Evolutionary conservation across 2,113 vertebrate genomes (phyloP), one percentile per base, ranked within the genome.

Genomic region (Erythrocercus mccallii): DNA sequence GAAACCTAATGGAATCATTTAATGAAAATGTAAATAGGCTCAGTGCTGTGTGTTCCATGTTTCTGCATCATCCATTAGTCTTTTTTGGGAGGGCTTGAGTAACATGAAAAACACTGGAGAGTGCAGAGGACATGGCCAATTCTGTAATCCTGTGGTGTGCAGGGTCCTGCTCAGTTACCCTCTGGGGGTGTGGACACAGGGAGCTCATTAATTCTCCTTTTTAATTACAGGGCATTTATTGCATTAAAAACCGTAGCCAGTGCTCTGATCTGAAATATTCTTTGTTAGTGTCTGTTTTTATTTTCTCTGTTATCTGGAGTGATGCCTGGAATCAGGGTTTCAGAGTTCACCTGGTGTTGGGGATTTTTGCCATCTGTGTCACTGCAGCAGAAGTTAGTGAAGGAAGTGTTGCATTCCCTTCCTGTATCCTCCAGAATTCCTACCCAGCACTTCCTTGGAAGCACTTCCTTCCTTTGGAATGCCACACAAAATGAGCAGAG

Each of bases 21-120:
- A 96, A 83, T 95, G 89, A 50, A 86, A 86, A 81, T 92, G 58
- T 93, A 88, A 93, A 91, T 79, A 73, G 40, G 54, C 50, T 92
- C 78, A 88, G 62, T 81, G 37, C 37, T 57, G 37, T 37, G 48
- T 40, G 33, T 66, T 83, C 38, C 15, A 7, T 81, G 61, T 60
- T 77, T 69, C 76, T 74, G 48, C 40, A 61, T 73, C 33, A 30
- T 16, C 61, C 50, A 64, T 81, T 70, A 91, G 45, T 56, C 80
- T 88, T 94, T 81, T 57, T 14, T 2, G 18, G 25, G 23, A 57
- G 44, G 57, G 33, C 50, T 56, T 81, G 79, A 73, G 78, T 86
- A 69, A 56, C 20, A 35, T 61, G 40, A 45, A 20, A 60, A 57
- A 6, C n/a, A 21, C 40, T 76, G 44, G 37, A 31, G 69, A 40